These are phyloP conservation scores for Theristus sp. DNA, from an alignment of 2,888 invertebrate genomes.

Conservation along the genomic window DNA sequence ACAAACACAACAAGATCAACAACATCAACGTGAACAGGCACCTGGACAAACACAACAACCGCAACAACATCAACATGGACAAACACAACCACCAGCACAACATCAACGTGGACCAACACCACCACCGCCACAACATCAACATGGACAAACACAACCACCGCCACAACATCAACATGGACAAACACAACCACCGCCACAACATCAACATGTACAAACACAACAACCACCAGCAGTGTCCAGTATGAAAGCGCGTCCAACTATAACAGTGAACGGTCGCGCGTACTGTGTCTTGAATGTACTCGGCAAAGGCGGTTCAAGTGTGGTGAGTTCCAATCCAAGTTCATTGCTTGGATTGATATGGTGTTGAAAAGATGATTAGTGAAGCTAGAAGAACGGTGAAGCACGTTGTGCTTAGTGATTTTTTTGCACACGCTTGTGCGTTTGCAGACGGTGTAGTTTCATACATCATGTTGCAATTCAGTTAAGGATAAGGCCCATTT, in stretches of 20 bases:
- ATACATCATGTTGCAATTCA: too few relatives aligned
- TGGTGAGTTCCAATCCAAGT: conserved; percentile 42
- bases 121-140: too few relatives aligned
- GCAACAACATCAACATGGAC: too few relatives aligned
- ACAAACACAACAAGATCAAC: neutral
- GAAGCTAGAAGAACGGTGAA: neutral
- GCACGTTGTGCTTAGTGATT: neutral
- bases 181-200: too few relatives aligned
- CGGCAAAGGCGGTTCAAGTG: conserved; percentile 74
- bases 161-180: too few relatives aligned
- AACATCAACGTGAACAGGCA: neutral
- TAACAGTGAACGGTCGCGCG: conserved; percentile 48
- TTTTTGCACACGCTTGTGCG: too few relatives aligned
- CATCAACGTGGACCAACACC: too few relatives aligned
- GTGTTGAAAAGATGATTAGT: too few relatives aligned
- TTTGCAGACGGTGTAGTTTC: too few relatives aligned
- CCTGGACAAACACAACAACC: neutral
- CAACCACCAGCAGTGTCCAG: neutral
- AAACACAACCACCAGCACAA: neutral
- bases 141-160: neutral
- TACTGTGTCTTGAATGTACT: conserved; percentile 55
- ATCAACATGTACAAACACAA: too few relatives aligned
- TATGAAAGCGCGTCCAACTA: neutral
- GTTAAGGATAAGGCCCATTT: too few relatives aligned
- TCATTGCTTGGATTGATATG: too few relatives aligned